Conservation (phyloP, 92 coral and sea anemone genomes). For the Phenganax subtilis region DNA sequence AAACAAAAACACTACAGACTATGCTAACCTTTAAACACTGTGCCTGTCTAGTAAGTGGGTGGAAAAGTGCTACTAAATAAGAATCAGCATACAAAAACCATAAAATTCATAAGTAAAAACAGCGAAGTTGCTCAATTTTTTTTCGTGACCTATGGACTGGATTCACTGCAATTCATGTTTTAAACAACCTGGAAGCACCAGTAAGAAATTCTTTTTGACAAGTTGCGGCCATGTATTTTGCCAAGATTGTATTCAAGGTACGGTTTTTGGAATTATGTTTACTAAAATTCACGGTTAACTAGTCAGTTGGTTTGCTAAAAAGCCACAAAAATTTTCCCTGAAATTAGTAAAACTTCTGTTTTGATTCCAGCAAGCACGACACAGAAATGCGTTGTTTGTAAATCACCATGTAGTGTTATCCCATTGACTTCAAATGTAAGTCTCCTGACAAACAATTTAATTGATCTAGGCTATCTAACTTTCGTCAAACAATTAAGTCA, state of each 20-base stretch:
- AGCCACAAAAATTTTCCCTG: background rate
- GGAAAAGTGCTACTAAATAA: background rate
- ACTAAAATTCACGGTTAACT: background rate
- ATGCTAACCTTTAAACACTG: background rate
- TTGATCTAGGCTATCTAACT: too few species aligned
- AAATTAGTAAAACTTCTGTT: background rate
- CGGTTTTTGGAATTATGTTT: background rate
- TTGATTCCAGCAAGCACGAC: conserved; percentile 9
- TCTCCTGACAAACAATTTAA: background rate
- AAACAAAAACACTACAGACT: background rate
- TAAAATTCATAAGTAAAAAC: too few species aligned
- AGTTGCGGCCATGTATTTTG: conserved; percentile 97
- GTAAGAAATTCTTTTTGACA: conserved; percentile 72
- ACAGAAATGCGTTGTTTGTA: conserved; percentile 63
- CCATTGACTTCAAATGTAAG: conserved; percentile 72
- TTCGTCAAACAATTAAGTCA: background rate
- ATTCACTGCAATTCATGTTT: conserved; percentile 91
- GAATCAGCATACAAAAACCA: background rate
- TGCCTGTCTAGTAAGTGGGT: background rate
- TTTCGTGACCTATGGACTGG: conserved; percentile 62
- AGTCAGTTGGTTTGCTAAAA: background rate
- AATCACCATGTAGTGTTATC: conserved; percentile 72
- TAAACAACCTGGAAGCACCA: conserved; percentile 66
- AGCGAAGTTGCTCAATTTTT: background rate
- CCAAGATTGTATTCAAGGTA: conserved; percentile 83